Base-by-base conservation (phyloP, 2,113 vertebrate genomes). In the Xenopus tropicalis region DNA sequence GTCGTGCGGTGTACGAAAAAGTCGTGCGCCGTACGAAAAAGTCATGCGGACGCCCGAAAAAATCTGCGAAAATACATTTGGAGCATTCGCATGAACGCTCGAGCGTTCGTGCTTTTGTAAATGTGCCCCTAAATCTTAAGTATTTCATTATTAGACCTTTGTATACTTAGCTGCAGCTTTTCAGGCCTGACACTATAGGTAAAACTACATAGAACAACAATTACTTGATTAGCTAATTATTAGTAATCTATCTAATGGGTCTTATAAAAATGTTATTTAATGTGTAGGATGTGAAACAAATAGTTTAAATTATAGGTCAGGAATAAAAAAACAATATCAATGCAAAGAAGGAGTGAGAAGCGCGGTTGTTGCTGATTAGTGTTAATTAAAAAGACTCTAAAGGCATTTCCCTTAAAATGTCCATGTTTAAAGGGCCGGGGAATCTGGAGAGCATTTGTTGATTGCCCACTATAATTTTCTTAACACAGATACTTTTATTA, bases 181-280 rank as follows among this genome's bases (percentile, higher is more conserved):
- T 7, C 29, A 37, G 29, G 10, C 29, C 29, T 37, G 29, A 1
- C 5, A 37, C 29, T 8, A 37, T 9, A 37, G 29, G 29, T 37
- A 37, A 9, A 37, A 9, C 29, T 6, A 29, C 25, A 29, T 6
- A 37, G 10, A 37, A 37, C 6, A 37, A 37, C 29, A 29, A 29
- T 29, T 9, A 37, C 29, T 37, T 70, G 61, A 64, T 64, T 43
- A 56, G 58, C 54, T 64, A 10, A 52, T 72, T 64, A 72, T 64
- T 64, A 72, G 61, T 64, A 63, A 64, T 54, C 61, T 42, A 72
- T 64, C 48, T 59, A 44, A 21, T 58, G 37, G 52, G 51, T 73
- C 58, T 16, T 66, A 66, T 73, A 73, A 73, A 58, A 43, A 73
- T 73, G 71, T 46, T 24, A 73, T 73, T 66, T 66, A 57, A 73